Conservation (phyloP, 2,797 vertebrate species). For the Australoheros facetus region DNA sequence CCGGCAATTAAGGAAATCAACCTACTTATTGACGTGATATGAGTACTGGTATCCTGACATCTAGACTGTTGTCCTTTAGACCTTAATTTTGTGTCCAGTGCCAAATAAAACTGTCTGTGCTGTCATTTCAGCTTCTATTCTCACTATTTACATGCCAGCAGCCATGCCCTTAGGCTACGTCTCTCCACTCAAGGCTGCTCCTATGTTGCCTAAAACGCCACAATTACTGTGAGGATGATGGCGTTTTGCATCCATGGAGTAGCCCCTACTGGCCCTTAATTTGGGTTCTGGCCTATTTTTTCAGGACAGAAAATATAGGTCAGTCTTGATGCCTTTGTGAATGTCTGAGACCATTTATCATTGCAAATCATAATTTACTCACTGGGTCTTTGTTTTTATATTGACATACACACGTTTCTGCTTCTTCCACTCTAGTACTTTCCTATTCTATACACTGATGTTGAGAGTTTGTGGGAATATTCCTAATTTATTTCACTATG, state of each 20-base stretch:
- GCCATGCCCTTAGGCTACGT: conserved; percentile 62
- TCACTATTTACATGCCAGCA: conserved; percentile 73
- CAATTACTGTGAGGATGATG: conserved; percentile 72
- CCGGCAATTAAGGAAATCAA: conserved; percentile 71
- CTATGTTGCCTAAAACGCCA: conserved; percentile 54
- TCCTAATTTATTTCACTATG: neutral
- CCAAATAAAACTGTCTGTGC: conserved; percentile 69
- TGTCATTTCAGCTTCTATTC: conserved; percentile 70
- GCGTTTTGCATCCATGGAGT: conserved; percentile 60
- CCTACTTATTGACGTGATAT: conserved; percentile 61
- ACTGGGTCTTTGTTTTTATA: conserved; percentile 68
- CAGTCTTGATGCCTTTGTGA: conserved; percentile 72
- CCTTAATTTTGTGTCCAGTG: conserved; percentile 63
- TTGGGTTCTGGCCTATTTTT: conserved; percentile 80
- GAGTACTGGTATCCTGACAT: conserved; percentile 65
- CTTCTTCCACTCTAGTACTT: neutral
- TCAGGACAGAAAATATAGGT: conserved; percentile 78
- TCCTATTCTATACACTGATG: neutral
- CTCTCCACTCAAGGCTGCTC: conserved; percentile 57
- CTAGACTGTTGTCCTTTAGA: conserved; percentile 55
- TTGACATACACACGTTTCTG: neutral
- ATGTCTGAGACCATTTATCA: conserved; percentile 76
- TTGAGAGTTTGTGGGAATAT: neutral
- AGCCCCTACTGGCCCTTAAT: conserved; percentile 71
- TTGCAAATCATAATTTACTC: conserved; percentile 67